These are phyloP conservation scores for Helicoverpa zea DNA, from an alignment of 1,140 invertebrate species.

Conservation along the genomic window DNA sequence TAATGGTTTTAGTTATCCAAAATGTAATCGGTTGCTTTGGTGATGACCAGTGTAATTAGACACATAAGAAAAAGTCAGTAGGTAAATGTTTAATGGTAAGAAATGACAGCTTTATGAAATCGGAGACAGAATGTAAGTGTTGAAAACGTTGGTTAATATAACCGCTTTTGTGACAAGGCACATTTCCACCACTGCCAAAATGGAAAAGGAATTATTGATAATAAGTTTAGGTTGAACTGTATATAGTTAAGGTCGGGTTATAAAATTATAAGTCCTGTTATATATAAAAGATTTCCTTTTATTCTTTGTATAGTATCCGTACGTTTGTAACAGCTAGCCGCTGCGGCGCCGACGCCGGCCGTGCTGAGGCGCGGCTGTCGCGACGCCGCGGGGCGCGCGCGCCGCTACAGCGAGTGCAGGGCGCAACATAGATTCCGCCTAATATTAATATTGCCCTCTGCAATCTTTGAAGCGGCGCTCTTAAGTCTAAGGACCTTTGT, in stretches of 20 bases:
- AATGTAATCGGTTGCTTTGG: conserved; percentile 73
- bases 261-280: conserved; percentile 80
- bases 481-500: conserved; percentile 73
- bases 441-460: conserved; percentile 82
- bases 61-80: conserved; percentile 82
- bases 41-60: conserved; percentile 70
- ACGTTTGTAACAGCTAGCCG: conserved; percentile 65
- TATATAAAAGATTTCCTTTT: conserved; percentile 66
- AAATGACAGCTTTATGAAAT: conserved; percentile 83
- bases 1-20: conserved; percentile 79
- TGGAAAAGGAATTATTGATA: conserved; percentile 57
- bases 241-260: conserved; percentile 54
- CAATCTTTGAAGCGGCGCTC: conserved; percentile 82
- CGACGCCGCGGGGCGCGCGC: conserved; percentile 53
- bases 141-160: conserved; percentile 62
- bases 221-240: conserved; percentile 42
- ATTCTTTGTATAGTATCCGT: conserved; percentile 82
- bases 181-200: conserved; percentile 87
- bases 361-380: neutral
- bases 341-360: conserved; percentile 56
- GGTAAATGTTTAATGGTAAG: conserved; percentile 78
- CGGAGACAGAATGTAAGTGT: conserved; percentile 66
- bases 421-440: conserved; percentile 84
- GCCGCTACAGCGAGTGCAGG: conserved; percentile 80
- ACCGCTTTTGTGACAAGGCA: conserved; percentile 82